These are phyloP conservation scores for Syndactyla subalaris DNA, from an alignment of 2,797 vertebrate genomes.

Conservation along the genomic window DNA sequence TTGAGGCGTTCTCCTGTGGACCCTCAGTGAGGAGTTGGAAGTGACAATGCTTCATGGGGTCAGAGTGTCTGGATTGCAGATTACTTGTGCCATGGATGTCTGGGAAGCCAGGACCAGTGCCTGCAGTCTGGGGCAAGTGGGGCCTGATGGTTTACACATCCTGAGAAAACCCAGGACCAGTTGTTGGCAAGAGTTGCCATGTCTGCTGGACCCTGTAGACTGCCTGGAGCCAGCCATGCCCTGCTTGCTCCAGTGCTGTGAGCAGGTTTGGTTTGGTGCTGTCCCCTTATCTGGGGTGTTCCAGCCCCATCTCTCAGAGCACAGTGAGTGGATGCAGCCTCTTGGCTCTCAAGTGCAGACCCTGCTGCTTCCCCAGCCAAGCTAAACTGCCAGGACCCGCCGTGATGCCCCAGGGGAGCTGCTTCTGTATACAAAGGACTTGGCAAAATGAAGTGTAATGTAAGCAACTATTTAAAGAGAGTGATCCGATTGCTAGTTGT, in stretches of 20 bases:
- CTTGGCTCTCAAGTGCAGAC: not conserved
- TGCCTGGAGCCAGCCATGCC: not conserved
- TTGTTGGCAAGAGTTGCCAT: not conserved
- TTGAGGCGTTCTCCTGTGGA: not conserved
- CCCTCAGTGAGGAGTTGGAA: not conserved
- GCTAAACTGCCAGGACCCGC: not conserved
- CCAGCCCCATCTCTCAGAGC: not conserved
- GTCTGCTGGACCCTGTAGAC: not conserved
- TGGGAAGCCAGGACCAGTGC: not conserved
- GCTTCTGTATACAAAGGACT: constrained; percentile 5
- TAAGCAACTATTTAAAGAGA: constrained; percentile 45
- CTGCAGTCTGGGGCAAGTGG: not conserved
- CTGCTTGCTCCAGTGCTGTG: not conserved
- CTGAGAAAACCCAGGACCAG: not conserved
- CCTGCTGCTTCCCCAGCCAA: constrained; percentile 1
- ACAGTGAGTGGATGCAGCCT: not conserved
- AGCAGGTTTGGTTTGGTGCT: not conserved
- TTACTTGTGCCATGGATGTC: accelerated
- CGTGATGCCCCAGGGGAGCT: not conserved
- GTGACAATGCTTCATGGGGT: not conserved
- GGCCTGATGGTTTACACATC: not conserved
- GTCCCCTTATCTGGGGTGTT: not conserved
- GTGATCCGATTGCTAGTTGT: not conserved
- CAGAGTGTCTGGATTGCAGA: not conserved
- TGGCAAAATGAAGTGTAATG: constrained; percentile 15